Base-by-base conservation (phyloP, 2,113 vertebrate genomes). In the Strigops habroptila region DNA sequence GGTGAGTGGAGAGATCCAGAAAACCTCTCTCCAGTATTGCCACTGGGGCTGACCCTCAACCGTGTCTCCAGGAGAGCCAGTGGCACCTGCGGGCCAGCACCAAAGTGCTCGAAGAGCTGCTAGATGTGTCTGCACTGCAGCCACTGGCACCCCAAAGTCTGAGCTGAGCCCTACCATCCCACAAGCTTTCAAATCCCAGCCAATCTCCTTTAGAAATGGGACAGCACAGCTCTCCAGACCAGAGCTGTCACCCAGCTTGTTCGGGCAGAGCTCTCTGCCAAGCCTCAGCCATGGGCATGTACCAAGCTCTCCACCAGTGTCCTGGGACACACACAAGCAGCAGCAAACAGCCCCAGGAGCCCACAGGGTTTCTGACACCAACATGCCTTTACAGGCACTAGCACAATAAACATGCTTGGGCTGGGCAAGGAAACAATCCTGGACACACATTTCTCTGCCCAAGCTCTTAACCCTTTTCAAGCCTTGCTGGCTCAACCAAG, bases 231-330 rank as follows among this genome's bases (percentile, higher is more conserved):
- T 10, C 70, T 31, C 37, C 60, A 70, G 74, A 62, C 4, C 3
- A 6, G 35, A 82, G 41, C 70, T 48, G n/a, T 22, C 67, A 59
- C 16, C 16, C 15, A 0, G 0, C 14, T 79, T 14, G 2, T 21
- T 24, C n/a, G 3, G 1, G 25, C 13, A 8, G 33, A 51, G 69
- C 30, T 46, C 68, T 51, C 15, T 71, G 70, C 27, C 0, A 1
- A 68, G 41, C 35, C 67, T 48, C 3, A 4, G 78, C 16, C 70
- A 18, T 0, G 0, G 39, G 30, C 55, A 41, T 0, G 0, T 3
- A 1, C 76, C 0, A 0, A 62, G 41, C n/a, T 55, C 51, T 15
- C 0, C n/a, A n/a, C n/a, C n/a, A n/a, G n/a, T n/a, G n/a, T n/a
- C n/a, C n/a, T n/a, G n/a, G n/a, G n/a, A n/a, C 31, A 31, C n/a